These are phyloP conservation scores for Bucorvus abyssinicus DNA, from an alignment of 2,797 vertebrate genomes.

Conservation along the genomic window DNA sequence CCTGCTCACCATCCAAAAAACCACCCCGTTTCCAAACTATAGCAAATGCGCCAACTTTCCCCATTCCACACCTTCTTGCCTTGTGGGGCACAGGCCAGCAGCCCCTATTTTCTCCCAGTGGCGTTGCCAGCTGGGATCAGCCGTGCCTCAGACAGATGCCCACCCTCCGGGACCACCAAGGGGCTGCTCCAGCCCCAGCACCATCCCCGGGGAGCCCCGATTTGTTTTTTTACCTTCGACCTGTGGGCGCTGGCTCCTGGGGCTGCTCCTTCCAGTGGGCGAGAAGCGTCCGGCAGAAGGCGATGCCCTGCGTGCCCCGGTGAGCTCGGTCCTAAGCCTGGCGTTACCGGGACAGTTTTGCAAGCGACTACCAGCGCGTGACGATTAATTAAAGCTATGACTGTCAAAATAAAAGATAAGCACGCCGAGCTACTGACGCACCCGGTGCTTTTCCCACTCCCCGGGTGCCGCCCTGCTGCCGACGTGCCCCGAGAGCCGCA, in stretches of 20 bases:
- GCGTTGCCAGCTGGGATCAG: background rate
- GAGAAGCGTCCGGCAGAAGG: background rate
- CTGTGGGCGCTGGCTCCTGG: accelerated
- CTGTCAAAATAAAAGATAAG: background rate
- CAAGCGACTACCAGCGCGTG: accelerated
- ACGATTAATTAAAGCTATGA: background rate
- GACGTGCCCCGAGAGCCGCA: accelerated
- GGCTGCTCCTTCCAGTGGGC: background rate
- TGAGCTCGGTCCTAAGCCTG: accelerated
- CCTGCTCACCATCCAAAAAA: background rate
- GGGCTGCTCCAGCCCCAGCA: background rate
- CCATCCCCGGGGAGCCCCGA: accelerated
- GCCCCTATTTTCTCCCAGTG: accelerated
- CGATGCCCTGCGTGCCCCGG: background rate
- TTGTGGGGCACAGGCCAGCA: accelerated
- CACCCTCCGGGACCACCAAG: background rate
- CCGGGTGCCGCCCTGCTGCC: background rate
- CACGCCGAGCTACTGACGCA: background rate
- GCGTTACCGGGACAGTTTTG: accelerated
- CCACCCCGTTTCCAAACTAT: accelerated
- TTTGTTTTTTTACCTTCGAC: background rate
- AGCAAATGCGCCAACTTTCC: accelerated
- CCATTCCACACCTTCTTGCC: background rate
- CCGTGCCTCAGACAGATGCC: accelerated
- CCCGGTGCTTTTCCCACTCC: background rate